These are phyloP conservation scores for Nyctereutes procyonoides DNA, from an alignment of 2,113 vertebrate genomes.

Conservation along the genomic window DNA sequence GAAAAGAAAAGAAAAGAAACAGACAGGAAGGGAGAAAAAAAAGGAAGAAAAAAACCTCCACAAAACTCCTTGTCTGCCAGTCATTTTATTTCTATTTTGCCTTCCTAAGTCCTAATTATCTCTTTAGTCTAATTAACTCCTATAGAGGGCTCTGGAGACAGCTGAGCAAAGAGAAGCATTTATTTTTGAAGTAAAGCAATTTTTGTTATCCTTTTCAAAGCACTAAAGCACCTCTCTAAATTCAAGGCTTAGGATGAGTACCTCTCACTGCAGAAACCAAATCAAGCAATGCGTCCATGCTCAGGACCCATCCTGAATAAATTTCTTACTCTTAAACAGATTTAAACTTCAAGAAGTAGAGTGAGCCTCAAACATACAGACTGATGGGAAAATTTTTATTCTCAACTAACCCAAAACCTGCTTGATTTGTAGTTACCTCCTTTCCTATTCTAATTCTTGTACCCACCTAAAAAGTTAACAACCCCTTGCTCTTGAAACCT, in stretches of 20 bases:
- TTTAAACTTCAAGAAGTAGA: background rate
- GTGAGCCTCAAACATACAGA: background rate
- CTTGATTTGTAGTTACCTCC: background rate
- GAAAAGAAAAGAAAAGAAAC: too few species aligned
- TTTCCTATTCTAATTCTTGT: background rate
- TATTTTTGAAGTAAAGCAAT: background rate
- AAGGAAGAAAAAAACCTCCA: too few species aligned
- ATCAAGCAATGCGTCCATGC: background rate
- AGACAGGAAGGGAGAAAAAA: rapidly evolving
- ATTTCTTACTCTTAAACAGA: background rate
- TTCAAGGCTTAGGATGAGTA: background rate
- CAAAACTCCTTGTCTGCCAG: background rate
- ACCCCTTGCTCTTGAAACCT: background rate
- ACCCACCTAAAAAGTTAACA: background rate
- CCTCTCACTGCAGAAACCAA: background rate
- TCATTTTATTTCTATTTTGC: background rate
- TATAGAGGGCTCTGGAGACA: background rate
- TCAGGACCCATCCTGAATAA: background rate
- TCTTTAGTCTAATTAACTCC: background rate
- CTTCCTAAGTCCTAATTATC: background rate
- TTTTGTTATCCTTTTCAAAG: conserved; percentile 21
- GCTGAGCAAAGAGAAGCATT: background rate
- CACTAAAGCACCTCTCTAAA: conserved; percentile 13
- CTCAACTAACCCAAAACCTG: background rate
- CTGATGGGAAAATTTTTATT: background rate